Base-by-base conservation (phyloP, 2,113 vertebrate genomes). In the Melanerpes aurifrons region DNA sequence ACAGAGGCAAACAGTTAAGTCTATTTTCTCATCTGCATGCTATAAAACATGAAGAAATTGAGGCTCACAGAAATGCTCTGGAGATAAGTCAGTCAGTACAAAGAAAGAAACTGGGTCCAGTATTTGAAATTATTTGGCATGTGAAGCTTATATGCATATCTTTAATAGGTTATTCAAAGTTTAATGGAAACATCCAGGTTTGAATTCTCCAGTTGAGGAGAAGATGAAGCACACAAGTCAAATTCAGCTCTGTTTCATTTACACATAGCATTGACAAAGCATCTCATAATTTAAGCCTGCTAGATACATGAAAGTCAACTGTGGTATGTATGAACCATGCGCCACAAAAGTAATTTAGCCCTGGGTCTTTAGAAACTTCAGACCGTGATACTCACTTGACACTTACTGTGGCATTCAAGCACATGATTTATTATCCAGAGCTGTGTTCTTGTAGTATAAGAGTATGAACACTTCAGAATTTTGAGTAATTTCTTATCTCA, bases 291-390 rank as follows among this genome's bases (percentile, higher is more conserved):
- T 22, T 47, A 47, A 77, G 45, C 15, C 24, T 77, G 47, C 43
- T 63, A 21, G 26, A 31, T 81, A 17, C 3, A 0, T 13, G 6
- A 22, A 82, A 64, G 57, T 92, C 32, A 63, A 1, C 31, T 57
- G n/a, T 58, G 37, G 25, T 2, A 1, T 4, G 0, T 43, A 6
- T 14, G 28, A 75, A 37, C 57, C 50, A 3, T 63, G 22, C 4
- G 3, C 50, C 10, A 15, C 1, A 2, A 78, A 62, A 79, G 40
- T 70, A 1, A 35, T 19, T 66, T 40, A 67, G 45, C 11, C 21
- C 5, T 57, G 6, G 83, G 32, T 14, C 19, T 18, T 67, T 77
- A 37, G 17, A 70, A 69, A 16, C 54, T 64, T 74, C 54, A 56
- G 16, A 24, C 47, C 74, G 6, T 62, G 45, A 14, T 8, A 10